phyloP scores from a whole-genome alignment of 2,888 invertebrate genomes.

The Tyria jacobaeae region DNA sequence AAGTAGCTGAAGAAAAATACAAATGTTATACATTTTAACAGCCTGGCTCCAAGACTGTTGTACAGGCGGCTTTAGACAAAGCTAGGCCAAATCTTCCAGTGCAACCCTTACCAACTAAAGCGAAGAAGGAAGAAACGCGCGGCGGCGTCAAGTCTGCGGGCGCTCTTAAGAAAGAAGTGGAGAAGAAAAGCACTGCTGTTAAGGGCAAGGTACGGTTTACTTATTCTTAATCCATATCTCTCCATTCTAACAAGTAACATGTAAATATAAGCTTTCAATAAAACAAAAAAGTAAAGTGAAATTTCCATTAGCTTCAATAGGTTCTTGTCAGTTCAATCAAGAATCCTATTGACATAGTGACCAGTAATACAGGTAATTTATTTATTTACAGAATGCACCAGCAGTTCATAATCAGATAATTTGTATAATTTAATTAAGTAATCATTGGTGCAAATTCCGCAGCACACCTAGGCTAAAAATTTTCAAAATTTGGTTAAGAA shows the following conservation, averaged over 20 bases:
- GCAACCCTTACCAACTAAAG: slow-evolving; percentile 89
- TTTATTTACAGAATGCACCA: no score
- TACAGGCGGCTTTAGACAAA: slow-evolving; percentile 94
- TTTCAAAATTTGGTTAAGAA: no score
- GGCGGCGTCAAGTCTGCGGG: slow-evolving; percentile 87
- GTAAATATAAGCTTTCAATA: no score
- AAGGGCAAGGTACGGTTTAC: slow-evolving; percentile 83
- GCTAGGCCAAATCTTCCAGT: slow-evolving; percentile 93
- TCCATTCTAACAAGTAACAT: neutral
- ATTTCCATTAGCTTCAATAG: no score
- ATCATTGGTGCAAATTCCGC: no score
- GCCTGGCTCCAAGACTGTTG: slow-evolving; percentile 91
- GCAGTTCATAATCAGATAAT: no score
- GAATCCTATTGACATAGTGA: no score
- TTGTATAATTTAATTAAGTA: no score
- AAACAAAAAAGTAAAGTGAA: no score
- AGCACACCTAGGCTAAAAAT: no score
- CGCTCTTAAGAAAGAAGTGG: slow-evolving; percentile 82
- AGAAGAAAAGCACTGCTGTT: slow-evolving; percentile 79
- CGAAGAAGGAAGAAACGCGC: slow-evolving; percentile 87
- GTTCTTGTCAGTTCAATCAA: no score
- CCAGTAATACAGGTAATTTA: no score
- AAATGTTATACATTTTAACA: neutral
- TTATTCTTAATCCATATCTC: neutral
- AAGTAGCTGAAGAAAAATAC: neutral